Base-by-base conservation (phyloP, 2,113 vertebrate genomes). In the Elaphurus davidianus region DNA sequence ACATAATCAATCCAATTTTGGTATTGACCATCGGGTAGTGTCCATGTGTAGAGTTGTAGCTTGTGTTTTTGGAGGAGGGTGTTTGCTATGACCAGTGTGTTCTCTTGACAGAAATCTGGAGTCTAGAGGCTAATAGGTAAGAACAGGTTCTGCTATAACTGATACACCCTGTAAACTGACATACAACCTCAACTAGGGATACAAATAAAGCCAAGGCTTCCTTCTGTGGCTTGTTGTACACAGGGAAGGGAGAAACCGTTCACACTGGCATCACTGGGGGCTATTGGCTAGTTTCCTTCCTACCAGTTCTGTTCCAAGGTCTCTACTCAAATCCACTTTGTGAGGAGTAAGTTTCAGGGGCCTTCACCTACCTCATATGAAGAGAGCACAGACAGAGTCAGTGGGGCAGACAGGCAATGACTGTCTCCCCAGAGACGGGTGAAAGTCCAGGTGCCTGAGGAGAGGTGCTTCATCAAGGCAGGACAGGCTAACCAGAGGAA, bases 231-330 rank as follows among this genome's bases (percentile, higher is more conserved):
- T 64, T 54, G 76, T 36, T 43, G n/a, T 43, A 5, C 1, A 2
- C 1, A 13, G 19, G 62, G 40, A 14, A 10, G 52, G 43, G 57
- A 8, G 6, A n/a, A 43, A 16, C 0, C 0, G 1, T 55, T 13
- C 64, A 7, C 15, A 36, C 1, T 17, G 40, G 85, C 57, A 14
- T 43, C 33, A 0, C 79, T 25, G 43, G 50, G 79, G 28, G 25
- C 19, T 1, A 0, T 47, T 55, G 36, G 14, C 40, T 23, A 33
- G 55, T 8, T 84, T 96, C 55, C 60, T 93, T 87, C 84, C 74
- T 55, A 12, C 59, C 2, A 4, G 25, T 3, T 36, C 81, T 54
- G 71, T 54, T 85, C 50, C 62, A 5, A 15, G 25, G 54, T 79
- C 28, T 25, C 50, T 52, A 33, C 36, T 81, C 87, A 81, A 47